phyloP scores from a whole-genome alignment of 2,113 vertebrate species.

The Bungarus multicinctus region DNA sequence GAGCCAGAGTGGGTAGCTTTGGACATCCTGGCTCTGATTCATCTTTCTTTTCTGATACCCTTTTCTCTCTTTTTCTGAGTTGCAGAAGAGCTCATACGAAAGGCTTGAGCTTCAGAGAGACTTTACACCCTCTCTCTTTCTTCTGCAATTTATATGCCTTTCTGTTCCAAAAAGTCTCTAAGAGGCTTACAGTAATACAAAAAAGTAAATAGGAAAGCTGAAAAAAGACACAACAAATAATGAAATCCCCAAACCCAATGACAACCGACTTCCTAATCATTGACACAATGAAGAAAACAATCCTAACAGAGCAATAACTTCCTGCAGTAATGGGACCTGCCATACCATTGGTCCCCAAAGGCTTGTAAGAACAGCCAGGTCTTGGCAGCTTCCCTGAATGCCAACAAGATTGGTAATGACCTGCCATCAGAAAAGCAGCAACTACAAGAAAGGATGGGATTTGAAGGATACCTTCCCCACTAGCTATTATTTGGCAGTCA shows the following conservation, averaged over 20 bases:
- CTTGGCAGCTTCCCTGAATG: neutral
- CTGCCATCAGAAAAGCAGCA: neutral
- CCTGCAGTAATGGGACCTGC: neutral
- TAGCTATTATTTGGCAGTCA: neutral
- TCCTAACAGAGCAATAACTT: neutral
- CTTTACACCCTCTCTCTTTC: neutral
- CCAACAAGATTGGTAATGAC: neutral
- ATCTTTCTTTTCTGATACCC: neutral
- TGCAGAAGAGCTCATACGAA: neutral
- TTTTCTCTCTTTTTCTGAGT: neutral
- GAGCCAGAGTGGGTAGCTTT: neutral
- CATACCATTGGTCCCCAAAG: neutral
- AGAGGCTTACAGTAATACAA: neutral
- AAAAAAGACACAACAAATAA: neutral
- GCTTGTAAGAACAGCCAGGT: neutral
- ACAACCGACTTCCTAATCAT: neutral
- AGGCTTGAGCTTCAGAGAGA: neutral
- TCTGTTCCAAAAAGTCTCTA: neutral
- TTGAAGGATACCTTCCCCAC: neutral
- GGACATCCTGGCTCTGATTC: neutral
- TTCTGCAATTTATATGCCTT: neutral
- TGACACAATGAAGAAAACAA: neutral
- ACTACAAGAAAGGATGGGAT: neutral
- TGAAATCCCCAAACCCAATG: neutral
- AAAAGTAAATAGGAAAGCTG: neutral